phyloP scores from a whole-genome alignment of 2,888 invertebrate species.

The Quadroppia sp. region DNA sequence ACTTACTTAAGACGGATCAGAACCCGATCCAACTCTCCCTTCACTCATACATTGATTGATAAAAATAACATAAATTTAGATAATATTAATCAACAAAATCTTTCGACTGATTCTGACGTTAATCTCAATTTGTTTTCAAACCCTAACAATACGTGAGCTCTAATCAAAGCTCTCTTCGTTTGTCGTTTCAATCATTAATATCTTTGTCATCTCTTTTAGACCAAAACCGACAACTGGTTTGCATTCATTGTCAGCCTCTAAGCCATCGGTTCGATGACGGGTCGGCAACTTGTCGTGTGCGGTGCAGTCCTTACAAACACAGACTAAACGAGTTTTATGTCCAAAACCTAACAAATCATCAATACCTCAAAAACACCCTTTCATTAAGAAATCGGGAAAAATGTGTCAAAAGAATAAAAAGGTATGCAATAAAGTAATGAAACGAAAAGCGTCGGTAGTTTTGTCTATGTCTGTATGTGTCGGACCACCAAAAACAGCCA shows the following conservation, averaged over 20 bases:
- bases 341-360: not conserved
- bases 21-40: conserved; percentile 38
- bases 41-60: not conserved
- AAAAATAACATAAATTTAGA: conserved; percentile 22
- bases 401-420: conserved; percentile 17
- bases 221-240: conserved; percentile 6
- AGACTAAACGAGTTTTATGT: conserved; percentile 1
- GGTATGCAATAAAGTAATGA: not conserved
- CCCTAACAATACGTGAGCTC: not conserved
- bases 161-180: not conserved
- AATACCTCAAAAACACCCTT: conserved; percentile 6
- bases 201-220: not conserved
- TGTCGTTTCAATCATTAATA: not conserved
- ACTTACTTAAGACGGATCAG: conserved; percentile 9
- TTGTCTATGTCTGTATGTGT: not conserved
- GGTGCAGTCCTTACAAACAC: not conserved
- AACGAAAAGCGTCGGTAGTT: not conserved
- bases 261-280: conserved; percentile 32
- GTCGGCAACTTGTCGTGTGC: conserved; percentile 40
- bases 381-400: conserved; percentile 19
- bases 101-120: not conserved
- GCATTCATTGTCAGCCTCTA: conserved; percentile 22
- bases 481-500: conserved; percentile 12
- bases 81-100: not conserved
- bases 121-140: conserved; percentile 23